Percentiles rank a stretch among this genome's conserved stretches.
Evolutionary conservation across 92 coral and sea anemone species (phyloP).

Genomic region (Pocillopora grandis): DNA sequence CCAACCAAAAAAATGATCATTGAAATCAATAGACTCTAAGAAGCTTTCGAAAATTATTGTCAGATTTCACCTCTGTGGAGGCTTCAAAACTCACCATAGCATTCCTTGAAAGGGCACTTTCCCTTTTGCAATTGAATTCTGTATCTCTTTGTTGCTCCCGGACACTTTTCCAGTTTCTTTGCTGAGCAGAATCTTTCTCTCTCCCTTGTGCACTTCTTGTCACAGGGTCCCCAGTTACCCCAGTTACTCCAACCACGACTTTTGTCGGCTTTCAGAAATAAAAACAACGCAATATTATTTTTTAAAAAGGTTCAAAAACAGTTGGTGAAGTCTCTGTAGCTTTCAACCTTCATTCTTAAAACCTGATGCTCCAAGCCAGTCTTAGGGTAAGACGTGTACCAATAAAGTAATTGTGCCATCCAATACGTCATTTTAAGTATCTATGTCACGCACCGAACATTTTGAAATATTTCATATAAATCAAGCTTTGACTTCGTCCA

Average conservation of each 20-base stretch:
- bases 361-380: no score
- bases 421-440: no score
- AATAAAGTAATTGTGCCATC: no score
- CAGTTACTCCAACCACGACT: conserved; percentile 74
- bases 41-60: not conserved
- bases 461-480: no score
- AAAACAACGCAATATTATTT: not conserved
- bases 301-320: no score
- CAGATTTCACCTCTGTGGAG: not conserved
- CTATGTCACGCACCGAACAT: no score
- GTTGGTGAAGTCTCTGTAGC: no score
- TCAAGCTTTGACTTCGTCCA: no score
- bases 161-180: conserved; percentile 41
- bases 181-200: conserved; percentile 75
- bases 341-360: no score
- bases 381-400: no score
- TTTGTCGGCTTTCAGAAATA: conserved; percentile 20
- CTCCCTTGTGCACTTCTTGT: conserved; percentile 55
- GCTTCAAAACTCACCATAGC: conserved; percentile 59
- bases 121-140: conserved; percentile 55
- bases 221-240: conserved; percentile 79
- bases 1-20: not conserved
- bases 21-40: not conserved
- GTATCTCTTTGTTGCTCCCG: conserved; percentile 43
- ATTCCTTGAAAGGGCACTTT: conserved; percentile 59